Evolutionary conservation across 2,797 vertebrate species (phyloP).

Genomic region (Bovichtus variegatus): DNA sequence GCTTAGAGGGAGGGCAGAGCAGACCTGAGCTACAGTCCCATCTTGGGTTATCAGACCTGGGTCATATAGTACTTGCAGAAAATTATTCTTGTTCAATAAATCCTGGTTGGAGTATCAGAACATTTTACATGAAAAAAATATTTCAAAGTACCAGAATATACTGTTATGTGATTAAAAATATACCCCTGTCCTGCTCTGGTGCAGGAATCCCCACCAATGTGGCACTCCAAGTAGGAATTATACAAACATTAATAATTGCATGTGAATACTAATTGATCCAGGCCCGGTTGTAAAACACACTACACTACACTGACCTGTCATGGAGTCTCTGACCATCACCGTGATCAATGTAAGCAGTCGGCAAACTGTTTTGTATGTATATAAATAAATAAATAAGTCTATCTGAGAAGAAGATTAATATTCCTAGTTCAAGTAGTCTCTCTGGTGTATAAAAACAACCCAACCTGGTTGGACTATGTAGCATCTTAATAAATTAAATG

Average conservation of each 20-base stretch:
- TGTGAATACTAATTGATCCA: conserved; percentile 65
- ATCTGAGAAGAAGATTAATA: conserved; percentile 85
- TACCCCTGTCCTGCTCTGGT: conserved; percentile 14
- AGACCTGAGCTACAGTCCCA: conserved; percentile 70
- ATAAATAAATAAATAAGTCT: conserved; percentile 87
- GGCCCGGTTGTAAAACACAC: conserved; percentile 77
- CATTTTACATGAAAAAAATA: conserved; percentile 41
- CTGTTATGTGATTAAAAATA: conserved; percentile 25
- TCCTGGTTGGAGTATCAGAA: conserved; percentile 55
- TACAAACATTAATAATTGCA: conserved; percentile 37
- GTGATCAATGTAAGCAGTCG: conserved; percentile 85
- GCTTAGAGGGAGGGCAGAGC: conserved; percentile 80
- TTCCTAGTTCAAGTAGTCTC: conserved; percentile 89
- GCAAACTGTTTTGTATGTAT: conserved; percentile 91
- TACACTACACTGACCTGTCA: conserved; percentile 73
- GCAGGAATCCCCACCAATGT: conserved; percentile 34
- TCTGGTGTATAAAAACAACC: conserved; percentile 90
- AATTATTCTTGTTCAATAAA: conserved; percentile 46
- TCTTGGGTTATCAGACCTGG: conserved; percentile 59
- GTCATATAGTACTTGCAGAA: conserved; percentile 54
- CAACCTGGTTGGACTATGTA: conserved; percentile 97
- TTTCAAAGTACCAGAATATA: conserved; percentile 16
- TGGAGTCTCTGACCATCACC: conserved; percentile 82
- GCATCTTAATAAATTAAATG: conserved; percentile 96
- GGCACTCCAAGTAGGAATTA: conserved; percentile 48